Conservation (phyloP, 2,888 invertebrate genomes). For the Caenorhabditis parvicauda region DNA sequence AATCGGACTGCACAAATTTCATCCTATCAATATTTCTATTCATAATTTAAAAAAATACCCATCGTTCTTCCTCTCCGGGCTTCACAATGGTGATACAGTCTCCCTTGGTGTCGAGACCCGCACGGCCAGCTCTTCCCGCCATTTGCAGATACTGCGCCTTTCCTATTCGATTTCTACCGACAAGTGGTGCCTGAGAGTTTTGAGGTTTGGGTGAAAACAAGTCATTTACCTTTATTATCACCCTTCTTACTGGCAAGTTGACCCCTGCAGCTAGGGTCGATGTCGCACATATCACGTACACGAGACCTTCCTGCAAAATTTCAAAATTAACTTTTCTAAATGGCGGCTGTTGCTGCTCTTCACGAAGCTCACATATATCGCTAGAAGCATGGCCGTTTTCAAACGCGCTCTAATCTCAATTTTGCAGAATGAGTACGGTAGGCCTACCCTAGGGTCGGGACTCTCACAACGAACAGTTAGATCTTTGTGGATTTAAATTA, state of each 20-base stretch:
- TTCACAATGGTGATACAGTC: slow-evolving; percentile 84
- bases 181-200: slow-evolving; percentile 76
- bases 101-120: slow-evolving; percentile 79
- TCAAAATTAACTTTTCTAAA: too few species aligned
- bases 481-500: too few species aligned
- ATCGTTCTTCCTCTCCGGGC: slow-evolving; percentile 66
- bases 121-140: slow-evolving; percentile 88
- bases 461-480: too few species aligned
- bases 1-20: too few species aligned
- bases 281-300: slow-evolving; percentile 87
- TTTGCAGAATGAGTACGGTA: too few species aligned
- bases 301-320: slow-evolving; percentile 70
- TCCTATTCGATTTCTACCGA: slow-evolving; percentile 76
- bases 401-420: too few species aligned
- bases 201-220: neutral
- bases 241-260: slow-evolving; percentile 68
- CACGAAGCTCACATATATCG: too few species aligned
- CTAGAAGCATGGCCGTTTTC: too few species aligned
- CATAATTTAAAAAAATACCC: slow-evolving; percentile 44
- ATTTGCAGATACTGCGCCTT: slow-evolving; percentile 87
- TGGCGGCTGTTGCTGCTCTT: too few species aligned
- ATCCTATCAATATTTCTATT: neutral
- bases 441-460: too few species aligned
- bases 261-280: slow-evolving; percentile 91
- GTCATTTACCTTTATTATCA: slow-evolving; percentile 79